These are phyloP conservation scores for Odontamblyopus rebecca DNA, from an alignment of 2,797 vertebrate genomes.

Conservation along the genomic window DNA sequence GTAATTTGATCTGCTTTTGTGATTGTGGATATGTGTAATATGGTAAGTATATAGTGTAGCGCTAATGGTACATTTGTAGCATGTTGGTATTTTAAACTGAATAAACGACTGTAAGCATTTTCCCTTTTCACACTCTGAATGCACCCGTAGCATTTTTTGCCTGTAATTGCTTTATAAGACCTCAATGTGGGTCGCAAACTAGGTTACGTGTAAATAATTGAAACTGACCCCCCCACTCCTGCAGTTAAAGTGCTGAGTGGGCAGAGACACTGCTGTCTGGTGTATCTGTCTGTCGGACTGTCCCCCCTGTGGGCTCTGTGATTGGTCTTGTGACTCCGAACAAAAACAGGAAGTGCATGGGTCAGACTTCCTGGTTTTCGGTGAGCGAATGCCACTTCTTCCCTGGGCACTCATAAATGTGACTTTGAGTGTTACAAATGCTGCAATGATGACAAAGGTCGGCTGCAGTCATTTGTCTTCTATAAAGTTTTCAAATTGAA, in stretches of 20 bases:
- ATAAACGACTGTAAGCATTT: slow-evolving; percentile 21
- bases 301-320: slow-evolving; percentile 41
- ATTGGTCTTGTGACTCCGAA: slow-evolving; percentile 56
- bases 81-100: slow-evolving; percentile 7
- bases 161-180: slow-evolving; percentile 17
- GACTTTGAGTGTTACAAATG: background rate
- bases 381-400: slow-evolving; percentile 29
- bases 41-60: background rate
- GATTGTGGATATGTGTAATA: too few species aligned
- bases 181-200: slow-evolving; percentile 25
- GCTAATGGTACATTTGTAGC: background rate
- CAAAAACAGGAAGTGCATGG: slow-evolving; percentile 75
- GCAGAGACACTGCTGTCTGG: slow-evolving; percentile 11
- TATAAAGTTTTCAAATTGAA: background rate
- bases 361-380: slow-evolving; percentile 51
- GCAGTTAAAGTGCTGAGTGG: slow-evolving; percentile 37
- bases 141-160: background rate
- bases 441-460: background rate
- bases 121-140: slow-evolving; percentile 6
- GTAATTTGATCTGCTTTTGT: too few species aligned
- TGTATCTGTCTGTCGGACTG: slow-evolving; percentile 21
- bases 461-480: background rate
- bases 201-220: slow-evolving; percentile 54
- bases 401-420: background rate
- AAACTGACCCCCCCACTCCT: slow-evolving; percentile 15